Conservation (phyloP, 2,113 vertebrate genomes). For the Peromyscus californicus region DNA sequence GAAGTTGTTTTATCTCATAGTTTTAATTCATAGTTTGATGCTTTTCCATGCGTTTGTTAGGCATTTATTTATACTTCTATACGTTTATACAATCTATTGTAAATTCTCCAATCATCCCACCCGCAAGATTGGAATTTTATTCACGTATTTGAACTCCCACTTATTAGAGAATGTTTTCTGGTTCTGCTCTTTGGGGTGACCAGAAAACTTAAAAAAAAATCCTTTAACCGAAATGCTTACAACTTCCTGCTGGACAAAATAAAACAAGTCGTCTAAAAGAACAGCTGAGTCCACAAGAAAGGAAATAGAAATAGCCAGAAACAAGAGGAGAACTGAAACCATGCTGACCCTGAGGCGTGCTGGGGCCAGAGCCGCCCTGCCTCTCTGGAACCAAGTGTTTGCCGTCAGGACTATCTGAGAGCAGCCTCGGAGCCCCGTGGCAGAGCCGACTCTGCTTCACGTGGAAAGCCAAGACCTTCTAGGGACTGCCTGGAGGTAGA, state of each 20-base stretch:
- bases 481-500: slow-evolving; percentile 6
- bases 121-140: slow-evolving; percentile 9
- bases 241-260: slow-evolving; percentile 68
- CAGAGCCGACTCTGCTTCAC: not conserved
- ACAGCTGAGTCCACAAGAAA: slow-evolving; percentile 81
- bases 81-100: not conserved
- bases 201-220: slow-evolving; percentile 65
- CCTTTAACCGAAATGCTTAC: slow-evolving; percentile 54
- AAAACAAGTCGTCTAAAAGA: slow-evolving; percentile 66
- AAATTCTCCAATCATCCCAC: slow-evolving; percentile 45
- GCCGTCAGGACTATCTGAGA: not conserved
- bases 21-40: slow-evolving; percentile 34
- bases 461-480: not conserved
- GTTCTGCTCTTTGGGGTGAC: slow-evolving; percentile 66
- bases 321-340: slow-evolving; percentile 80
- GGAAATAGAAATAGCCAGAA: slow-evolving; percentile 63
- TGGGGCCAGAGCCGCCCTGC: not conserved
- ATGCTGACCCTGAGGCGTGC: slow-evolving; percentile 45
- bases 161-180: slow-evolving; percentile 49
- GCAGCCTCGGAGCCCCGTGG: no score
- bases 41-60: slow-evolving; percentile 8
- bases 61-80: not conserved
- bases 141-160: slow-evolving; percentile 36
- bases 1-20: not conserved
- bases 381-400: not conserved